phyloP scores from a whole-genome alignment of 2,797 vertebrate genomes.

The Buphagus erythrorhynchus region DNA sequence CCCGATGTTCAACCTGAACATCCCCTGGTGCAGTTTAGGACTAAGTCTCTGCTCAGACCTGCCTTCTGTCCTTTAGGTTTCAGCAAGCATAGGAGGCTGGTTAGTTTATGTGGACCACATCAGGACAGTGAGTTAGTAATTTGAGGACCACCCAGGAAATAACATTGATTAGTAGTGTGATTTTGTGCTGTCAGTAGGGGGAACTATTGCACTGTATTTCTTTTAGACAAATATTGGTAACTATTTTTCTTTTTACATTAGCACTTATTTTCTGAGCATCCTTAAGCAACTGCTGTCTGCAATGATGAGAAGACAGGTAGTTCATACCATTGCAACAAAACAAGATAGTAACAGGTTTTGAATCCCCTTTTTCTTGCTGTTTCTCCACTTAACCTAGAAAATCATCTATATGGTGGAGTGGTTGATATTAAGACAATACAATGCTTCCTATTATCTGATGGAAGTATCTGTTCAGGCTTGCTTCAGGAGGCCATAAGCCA shows the following conservation, averaged over 20 bases:
- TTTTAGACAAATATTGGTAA: neutral
- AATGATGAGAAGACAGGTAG: neutral
- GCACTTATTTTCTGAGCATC: neutral
- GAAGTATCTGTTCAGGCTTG: neutral
- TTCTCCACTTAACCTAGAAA: neutral
- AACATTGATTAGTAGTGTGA: neutral
- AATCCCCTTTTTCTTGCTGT: neutral
- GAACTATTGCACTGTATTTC: constrained; percentile 49
- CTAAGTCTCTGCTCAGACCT: neutral
- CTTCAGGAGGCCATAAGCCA: neutral
- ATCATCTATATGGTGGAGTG: neutral
- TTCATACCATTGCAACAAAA: neutral
- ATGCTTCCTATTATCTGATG: neutral
- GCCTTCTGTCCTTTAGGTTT: neutral
- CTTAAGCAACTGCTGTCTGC: neutral
- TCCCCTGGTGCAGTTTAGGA: neutral
- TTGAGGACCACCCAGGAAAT: neutral
- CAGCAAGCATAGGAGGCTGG: neutral
- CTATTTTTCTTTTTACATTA: neutral
- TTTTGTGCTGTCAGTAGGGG: constrained; percentile 40
- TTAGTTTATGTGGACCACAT: neutral
- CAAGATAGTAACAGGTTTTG: neutral
- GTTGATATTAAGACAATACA: neutral
- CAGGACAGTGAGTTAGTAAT: neutral
- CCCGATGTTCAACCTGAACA: neutral